A percentile compares a stretch with the other conserved stretches of the same genome.
Conservation (phyloP, 1,140 invertebrate genomes). For the Zaprionus nigranus region DNA sequence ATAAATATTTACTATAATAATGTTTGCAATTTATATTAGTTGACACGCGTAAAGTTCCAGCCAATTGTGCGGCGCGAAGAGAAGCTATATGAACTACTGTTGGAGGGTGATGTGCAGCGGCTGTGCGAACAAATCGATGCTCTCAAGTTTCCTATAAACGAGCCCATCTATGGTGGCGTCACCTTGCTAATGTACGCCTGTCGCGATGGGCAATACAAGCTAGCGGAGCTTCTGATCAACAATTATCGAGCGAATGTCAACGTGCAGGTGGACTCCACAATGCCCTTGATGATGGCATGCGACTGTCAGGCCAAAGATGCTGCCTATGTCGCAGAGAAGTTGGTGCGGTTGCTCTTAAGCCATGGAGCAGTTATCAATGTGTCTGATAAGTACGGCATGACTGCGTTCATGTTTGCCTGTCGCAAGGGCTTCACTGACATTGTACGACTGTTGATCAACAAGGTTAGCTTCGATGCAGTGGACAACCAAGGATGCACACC, state of each 20-base stretch:
- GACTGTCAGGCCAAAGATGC: constrained; percentile 41
- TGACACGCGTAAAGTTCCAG: constrained; percentile 24
- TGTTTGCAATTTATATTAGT: constrained; percentile 17
- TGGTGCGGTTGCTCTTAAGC: constrained; percentile 61
- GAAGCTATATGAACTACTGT: constrained; percentile 46
- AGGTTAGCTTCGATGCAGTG: constrained; percentile 79
- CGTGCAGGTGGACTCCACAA: constrained; percentile 62
- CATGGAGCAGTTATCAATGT: constrained; percentile 79
- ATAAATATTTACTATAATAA: neutral
- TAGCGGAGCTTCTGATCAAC: constrained; percentile 60
- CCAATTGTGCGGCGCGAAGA: constrained; percentile 41
- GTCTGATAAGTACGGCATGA: constrained; percentile 84
- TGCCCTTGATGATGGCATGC: constrained; percentile 70
- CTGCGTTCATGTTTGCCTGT: constrained; percentile 85
- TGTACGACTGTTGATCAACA: constrained; percentile 80
- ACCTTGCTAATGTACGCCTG: constrained; percentile 69
- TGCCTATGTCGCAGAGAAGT: constrained; percentile 42
- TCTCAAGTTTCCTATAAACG: constrained; percentile 44
- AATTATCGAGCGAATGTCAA: constrained; percentile 65
- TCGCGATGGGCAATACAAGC: constrained; percentile 53
- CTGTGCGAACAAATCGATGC: constrained; percentile 55
- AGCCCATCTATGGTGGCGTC: constrained; percentile 21
- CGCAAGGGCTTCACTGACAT: constrained; percentile 80
- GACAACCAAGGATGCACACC: constrained; percentile 85
- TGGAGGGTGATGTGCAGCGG: constrained; percentile 33